A percentile compares a stretch with the other conserved stretches of the same genome.
Conservation (phyloP, 2,113 vertebrate species). For the Ictalurus punctatus region DNA sequence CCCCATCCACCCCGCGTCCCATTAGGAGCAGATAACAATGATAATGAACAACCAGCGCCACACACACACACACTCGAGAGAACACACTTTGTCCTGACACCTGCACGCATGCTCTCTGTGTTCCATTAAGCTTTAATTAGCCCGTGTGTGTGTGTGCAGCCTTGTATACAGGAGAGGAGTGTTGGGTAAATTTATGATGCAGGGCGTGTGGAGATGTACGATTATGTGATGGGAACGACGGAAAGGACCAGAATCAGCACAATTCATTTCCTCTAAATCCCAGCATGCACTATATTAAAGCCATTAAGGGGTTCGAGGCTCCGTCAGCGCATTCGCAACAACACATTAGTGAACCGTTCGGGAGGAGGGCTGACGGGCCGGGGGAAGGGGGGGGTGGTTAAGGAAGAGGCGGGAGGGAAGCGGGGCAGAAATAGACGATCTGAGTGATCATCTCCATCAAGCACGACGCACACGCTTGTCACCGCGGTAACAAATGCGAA, state of each 20-base stretch:
- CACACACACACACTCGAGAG: background rate
- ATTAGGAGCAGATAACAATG: constrained; percentile 57
- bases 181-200: constrained; percentile 69
- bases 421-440: constrained; percentile 13
- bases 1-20: constrained; percentile 21
- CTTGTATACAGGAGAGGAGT: constrained; percentile 57
- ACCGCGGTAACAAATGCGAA: constrained; percentile 60
- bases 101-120: constrained; percentile 53
- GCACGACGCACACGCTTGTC: constrained; percentile 53
- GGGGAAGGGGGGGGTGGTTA: background rate
- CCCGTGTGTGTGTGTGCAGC: constrained; percentile 22
- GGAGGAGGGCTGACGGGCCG: constrained; percentile 17
- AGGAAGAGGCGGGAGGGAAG: background rate
- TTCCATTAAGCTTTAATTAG: constrained; percentile 74
- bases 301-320: constrained; percentile 65
- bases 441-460: constrained; percentile 62
- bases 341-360: constrained; percentile 67
- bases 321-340: constrained; percentile 75
- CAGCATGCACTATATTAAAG: constrained; percentile 65
- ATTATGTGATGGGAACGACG: constrained; percentile 38
- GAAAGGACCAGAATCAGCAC: constrained; percentile 73
- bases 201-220: constrained; percentile 60
- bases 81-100: constrained; percentile 41
- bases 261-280: constrained; percentile 71
- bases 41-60: constrained; percentile 49